Base-by-base conservation (phyloP, 2,888 invertebrate species). In the Cataglyphis albicans region DNA sequence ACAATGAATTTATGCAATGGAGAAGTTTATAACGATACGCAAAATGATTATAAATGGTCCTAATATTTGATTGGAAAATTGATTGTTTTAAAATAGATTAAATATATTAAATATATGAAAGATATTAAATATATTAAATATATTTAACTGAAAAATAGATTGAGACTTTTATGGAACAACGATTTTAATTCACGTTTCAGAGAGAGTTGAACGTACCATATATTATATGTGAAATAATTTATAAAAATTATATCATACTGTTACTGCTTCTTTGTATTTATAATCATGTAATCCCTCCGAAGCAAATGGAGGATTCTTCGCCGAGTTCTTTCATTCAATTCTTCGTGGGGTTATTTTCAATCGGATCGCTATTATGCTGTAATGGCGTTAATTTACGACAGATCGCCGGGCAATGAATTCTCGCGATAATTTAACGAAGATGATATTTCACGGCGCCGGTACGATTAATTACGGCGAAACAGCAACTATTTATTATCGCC, bases 401-500 rank as follows among this genome's bases (percentile, higher is more conserved):
- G 59, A 72, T 80, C 78, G 44, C 25, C 44, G 25, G 3, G 78
- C 72, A 59, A 80, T 80, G 59, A 80, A 80, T 80, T 80, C 32
- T 59, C 57, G 78, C 57, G 59, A 80, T 74, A 81, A 81, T 75
- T 63, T 75, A 74, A 63, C 75, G 75, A 81, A 73, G 61, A 38
- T 63, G 38, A 81, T 81, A 81, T 81, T 75, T 81, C 81, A 81
- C 63, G 15, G 52, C n/a, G 63, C 75, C 52, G 63, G 48, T 41
- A 29, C 81, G 63, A 81, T 81, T 81, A 81, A 75, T 81, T 81
- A 74, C 75, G n/a, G n/a, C 81, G 81, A 74, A 74, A 74, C 81
- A 63, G 80, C 61, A 61, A 63, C 81, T 52, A 81, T 81, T 82
- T 82, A 84, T 80, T 41, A 48, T 65, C 84, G 64, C 63, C 63